Evolutionary conservation across 2,888 invertebrate species (phyloP), one percentile per base, ranked within the genome.

Genomic region (Drosophila austrosaltans): DNA sequence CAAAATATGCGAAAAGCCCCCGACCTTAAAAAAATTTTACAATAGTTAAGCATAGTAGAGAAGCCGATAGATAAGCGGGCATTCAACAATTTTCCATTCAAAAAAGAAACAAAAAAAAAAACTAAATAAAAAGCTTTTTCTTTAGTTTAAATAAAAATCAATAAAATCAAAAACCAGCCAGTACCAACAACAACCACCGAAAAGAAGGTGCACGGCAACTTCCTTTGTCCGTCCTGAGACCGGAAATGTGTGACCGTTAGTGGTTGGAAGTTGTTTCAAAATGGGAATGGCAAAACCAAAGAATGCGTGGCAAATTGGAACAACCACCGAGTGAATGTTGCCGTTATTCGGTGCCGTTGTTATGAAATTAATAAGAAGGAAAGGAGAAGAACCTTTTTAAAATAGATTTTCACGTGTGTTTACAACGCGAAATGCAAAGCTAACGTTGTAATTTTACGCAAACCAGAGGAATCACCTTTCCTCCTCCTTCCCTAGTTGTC

Each of bases 161-260:
- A 85, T 85, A 85, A 87, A 85, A 87, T 83, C 80, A 81, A 80
- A 85, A 85, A 87, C 81, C 81, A 87, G 80, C 86, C 76, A 32
- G 10, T 4, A 16, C 22, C 56, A 59, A 16, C 64, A 78, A 66
- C 79, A 69, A 79, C 79, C 82, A 81, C 68, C 77, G 40, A 53
- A 56, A 59, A 44, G 53, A 40, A 60, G 60, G 58, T 0, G 16
- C 16, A 16, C 16, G 16, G 16, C 16, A 16, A 16, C 16, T 16
- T 16, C 16, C 16, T 16, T 16, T 16, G 16, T 16, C 16, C 16
- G 16, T 16, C 16, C 36, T 10, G 39, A 68, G 66, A 68, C 70
- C 77, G 77, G 81, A 77, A 81, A 74, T 64, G 69, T 79, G 69
- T 72, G 66, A 75, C 69, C 73, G 69, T 64, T 76, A 69, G 64